phyloP scores from a whole-genome alignment of 2,888 invertebrate species.

The Thumatha senex region DNA sequence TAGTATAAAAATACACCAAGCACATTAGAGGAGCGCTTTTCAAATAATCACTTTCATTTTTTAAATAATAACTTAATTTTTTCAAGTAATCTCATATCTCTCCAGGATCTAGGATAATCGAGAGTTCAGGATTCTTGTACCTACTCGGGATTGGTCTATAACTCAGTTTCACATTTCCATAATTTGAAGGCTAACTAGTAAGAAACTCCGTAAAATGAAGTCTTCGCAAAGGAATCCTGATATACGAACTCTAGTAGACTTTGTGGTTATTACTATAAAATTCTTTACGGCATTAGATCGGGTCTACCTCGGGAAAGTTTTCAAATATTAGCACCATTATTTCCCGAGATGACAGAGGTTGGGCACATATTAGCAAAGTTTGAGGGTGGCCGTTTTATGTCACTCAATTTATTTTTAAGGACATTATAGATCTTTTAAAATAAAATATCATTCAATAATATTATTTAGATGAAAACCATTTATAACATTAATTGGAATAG shows the following conservation, averaged over 20 bases:
- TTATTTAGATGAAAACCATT: no score
- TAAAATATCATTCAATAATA: no score
- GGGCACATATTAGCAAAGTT: conserved; percentile 83
- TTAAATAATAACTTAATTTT: no score
- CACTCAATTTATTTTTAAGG: conserved; percentile 66
- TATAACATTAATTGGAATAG: no score
- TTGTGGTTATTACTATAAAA: conserved; percentile 65
- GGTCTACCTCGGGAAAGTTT: conserved; percentile 72
- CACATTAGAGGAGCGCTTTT: no score
- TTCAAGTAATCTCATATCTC: no score
- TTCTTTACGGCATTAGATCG: conserved; percentile 72
- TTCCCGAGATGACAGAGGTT: conserved; percentile 80
- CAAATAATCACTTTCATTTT: no score
- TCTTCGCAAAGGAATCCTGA: conserved; percentile 44
- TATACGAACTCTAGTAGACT: conserved; percentile 56
- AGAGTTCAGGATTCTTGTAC: no score
- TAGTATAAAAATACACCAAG: no score
- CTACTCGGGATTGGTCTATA: no score
- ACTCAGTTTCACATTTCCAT: no score
- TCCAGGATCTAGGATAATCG: no score
- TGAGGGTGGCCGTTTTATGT: conserved; percentile 59
- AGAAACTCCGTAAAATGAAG: conserved; percentile 26
- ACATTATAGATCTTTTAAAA: conserved; percentile 11
- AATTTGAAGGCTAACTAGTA: conserved; percentile 7
- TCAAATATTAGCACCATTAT: conserved; percentile 83